These are phyloP conservation scores for Mnemiopsis leidyi DNA, from an alignment of 37 sponge, comb jelly and placozoan species.

Conservation along the genomic window DNA sequence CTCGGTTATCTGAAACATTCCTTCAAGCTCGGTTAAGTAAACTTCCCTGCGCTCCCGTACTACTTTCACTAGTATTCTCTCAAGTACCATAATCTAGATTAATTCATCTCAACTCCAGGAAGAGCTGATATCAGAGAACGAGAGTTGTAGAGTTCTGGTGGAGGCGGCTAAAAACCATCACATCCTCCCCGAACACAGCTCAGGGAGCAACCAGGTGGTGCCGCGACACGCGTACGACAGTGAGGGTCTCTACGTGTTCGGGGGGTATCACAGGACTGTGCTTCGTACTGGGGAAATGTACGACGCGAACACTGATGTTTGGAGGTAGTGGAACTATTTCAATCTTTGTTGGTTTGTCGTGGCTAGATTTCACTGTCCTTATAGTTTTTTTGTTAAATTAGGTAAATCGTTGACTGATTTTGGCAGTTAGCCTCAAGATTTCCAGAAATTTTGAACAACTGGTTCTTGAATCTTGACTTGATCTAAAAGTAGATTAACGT, in stretches of 20 bases:
- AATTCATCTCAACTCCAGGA: not conserved
- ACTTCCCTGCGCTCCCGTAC: not conserved
- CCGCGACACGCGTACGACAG: conserved; percentile 53
- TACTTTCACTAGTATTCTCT: not conserved
- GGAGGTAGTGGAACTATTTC: too few species aligned
- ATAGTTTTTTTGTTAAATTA: too few species aligned
- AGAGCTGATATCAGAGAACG: conserved; percentile 43
- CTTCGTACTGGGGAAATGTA: conserved; percentile 57
- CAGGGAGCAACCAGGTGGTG: not conserved
- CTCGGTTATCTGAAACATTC: too few species aligned
- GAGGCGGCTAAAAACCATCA: conserved; percentile 59
- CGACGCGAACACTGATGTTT: conserved; percentile 64
- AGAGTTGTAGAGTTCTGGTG: conserved; percentile 21
- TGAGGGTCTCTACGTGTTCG: conserved; percentile 63
- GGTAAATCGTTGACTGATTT: too few species aligned
- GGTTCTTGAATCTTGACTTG: too few species aligned
- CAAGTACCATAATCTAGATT: too few species aligned
- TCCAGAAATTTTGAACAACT: too few species aligned
- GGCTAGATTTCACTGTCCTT: too few species aligned
- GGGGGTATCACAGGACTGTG: conserved; percentile 58
- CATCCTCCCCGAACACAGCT: conserved; percentile 44
- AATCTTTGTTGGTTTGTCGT: too few species aligned
- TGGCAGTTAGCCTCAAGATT: too few species aligned
- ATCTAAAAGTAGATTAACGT: too few species aligned
- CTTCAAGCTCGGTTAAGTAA: too few species aligned